These are phyloP conservation scores for Atta texana DNA, from an alignment of 1,140 invertebrate species.

Conservation along the genomic window DNA sequence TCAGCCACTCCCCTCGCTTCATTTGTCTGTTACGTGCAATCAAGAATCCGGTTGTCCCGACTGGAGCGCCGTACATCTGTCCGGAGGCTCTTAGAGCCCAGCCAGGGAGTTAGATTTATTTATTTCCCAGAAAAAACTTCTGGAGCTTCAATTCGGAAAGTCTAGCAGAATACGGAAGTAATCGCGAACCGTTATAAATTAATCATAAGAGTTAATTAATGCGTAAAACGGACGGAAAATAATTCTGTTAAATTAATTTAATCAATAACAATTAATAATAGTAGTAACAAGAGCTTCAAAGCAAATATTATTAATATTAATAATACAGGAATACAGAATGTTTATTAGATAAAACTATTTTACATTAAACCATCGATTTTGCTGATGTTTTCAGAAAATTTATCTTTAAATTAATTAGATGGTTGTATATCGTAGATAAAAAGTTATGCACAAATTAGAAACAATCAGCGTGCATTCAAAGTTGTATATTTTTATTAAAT, in stretches of 20 bases:
- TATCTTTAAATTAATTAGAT: constrained; percentile 9
- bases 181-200: constrained; percentile 15
- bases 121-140: constrained; percentile 68
- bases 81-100: constrained; percentile 64
- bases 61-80: constrained; percentile 66
- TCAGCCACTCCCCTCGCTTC: constrained; percentile 72
- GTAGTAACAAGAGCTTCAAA: neutral
- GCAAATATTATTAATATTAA: constrained; percentile 21
- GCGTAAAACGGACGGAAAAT: neutral
- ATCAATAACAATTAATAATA: constrained; percentile 24
- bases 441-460: neutral
- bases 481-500: constrained; percentile 25
- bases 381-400: constrained; percentile 7
- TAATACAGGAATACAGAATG: neutral
- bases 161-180: neutral
- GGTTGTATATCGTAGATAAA: neutral
- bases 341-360: neutral
- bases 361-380: neutral
- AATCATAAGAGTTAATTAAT: constrained; percentile 39
- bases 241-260: neutral
- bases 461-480: neutral
- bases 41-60: constrained; percentile 69
- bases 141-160: neutral
- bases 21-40: constrained; percentile 78
- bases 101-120: constrained; percentile 68